Evolutionary conservation across 2,888 invertebrate genomes (phyloP).

Genomic region (Aphrophora alni): DNA sequence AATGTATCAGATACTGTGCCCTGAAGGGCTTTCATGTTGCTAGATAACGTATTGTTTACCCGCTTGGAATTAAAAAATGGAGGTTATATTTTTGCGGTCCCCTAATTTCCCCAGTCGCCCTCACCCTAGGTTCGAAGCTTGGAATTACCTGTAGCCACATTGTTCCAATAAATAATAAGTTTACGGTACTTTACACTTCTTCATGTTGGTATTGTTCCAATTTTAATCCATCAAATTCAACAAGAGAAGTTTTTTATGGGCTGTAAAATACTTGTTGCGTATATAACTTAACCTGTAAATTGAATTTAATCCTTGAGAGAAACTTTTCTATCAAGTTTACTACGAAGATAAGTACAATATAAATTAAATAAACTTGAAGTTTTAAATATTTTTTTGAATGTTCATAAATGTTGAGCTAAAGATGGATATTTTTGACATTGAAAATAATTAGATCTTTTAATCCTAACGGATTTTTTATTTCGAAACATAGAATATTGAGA

Average conservation of each 20-base stretch:
- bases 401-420: too few species aligned
- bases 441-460: too few species aligned
- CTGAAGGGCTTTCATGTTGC: background rate
- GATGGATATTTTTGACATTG: too few species aligned
- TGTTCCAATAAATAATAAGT: background rate
- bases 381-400: too few species aligned
- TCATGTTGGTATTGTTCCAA: background rate
- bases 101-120: background rate
- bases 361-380: too few species aligned
- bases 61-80: background rate
- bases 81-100: background rate
- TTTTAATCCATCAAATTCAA: background rate
- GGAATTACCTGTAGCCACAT: background rate
- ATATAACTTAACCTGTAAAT: too few species aligned
- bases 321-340: too few species aligned
- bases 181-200: background rate
- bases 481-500: too few species aligned
- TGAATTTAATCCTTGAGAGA: too few species aligned
- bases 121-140: background rate
- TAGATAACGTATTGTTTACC: background rate
- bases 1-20: background rate
- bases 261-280: too few species aligned
- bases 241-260: background rate
- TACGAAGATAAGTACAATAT: too few species aligned
- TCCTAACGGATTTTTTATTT: too few species aligned